phyloP scores from a whole-genome alignment of 2,888 invertebrate genomes.

The Xanthorhoe spadicearia region DNA sequence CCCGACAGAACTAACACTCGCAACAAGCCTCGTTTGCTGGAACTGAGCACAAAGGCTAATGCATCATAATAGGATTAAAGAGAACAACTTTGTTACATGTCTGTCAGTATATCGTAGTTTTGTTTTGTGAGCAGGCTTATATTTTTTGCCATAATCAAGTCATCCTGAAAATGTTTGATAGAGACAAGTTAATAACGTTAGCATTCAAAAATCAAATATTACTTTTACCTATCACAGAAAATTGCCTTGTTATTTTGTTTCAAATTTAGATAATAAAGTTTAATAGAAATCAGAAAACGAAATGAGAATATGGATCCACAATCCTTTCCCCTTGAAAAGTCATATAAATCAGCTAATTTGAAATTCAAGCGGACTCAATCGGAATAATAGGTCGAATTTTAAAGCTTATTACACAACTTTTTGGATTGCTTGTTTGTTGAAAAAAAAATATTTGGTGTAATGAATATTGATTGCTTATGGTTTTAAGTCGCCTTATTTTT shows the following conservation, averaged over 20 bases:
- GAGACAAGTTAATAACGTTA: too few relatives aligned
- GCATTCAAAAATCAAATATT: too few relatives aligned
- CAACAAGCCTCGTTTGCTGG: constrained; percentile 26
- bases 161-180: too few relatives aligned
- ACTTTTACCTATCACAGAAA: too few relatives aligned
- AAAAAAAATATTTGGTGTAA: not conserved
- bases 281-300: not conserved
- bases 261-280: too few relatives aligned
- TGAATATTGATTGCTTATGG: too few relatives aligned
- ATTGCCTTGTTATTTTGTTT: too few relatives aligned
- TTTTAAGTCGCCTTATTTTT: not conserved
- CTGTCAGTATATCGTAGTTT: constrained; percentile 13
- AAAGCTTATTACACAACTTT: constrained; percentile 18
- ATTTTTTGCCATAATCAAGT: too few relatives aligned
- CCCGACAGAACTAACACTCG: constrained; percentile 18
- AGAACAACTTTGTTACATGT: constrained; percentile 28
- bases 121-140: constrained; percentile 3
- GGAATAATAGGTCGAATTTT: constrained; percentile 8
- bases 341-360: constrained; percentile 8
- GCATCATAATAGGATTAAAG: constrained; percentile 38
- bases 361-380: constrained; percentile 16
- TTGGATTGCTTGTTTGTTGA: constrained; percentile 1
- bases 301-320: not conserved
- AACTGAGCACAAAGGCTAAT: constrained; percentile 31
- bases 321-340: not conserved